Conservation (phyloP, 2,797 vertebrate genomes). For the Pseudocheirus occidentalis region DNA sequence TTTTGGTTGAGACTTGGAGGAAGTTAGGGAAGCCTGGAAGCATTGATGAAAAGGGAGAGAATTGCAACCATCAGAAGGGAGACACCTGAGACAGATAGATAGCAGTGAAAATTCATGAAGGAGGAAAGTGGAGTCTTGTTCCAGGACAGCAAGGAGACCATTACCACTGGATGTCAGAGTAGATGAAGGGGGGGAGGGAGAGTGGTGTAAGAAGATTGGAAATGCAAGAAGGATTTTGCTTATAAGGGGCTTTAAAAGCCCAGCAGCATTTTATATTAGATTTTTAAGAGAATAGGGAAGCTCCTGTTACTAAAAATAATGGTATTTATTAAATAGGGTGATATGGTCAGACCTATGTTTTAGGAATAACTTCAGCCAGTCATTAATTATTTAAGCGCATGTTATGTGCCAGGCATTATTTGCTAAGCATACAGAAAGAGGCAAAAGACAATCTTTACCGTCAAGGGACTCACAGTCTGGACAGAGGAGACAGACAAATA, state of each 20-base stretch:
- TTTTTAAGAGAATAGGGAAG: neutral
- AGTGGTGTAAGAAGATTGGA: neutral
- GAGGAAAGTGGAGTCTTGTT: neutral
- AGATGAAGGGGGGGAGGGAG: neutral
- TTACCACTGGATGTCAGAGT: neutral
- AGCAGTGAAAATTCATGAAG: neutral
- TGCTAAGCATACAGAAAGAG: neutral
- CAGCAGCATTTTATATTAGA: neutral
- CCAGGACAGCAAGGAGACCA: neutral
- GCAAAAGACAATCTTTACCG: neutral
- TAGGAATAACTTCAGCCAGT: neutral
- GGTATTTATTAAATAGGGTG: neutral
- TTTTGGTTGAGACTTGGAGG: neutral
- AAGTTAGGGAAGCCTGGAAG: neutral
- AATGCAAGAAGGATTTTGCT: neutral
- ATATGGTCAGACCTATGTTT: neutral
- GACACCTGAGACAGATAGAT: neutral
- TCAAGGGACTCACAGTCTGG: neutral
- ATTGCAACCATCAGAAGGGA: neutral
- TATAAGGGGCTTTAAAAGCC: neutral
- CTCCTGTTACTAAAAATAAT: neutral
- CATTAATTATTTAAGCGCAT: neutral
- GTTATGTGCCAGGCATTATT: neutral
- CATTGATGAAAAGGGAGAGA: neutral
- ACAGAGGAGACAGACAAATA: neutral